A percentile compares a stretch with the other conserved stretches of the same genome.
Evolutionary conservation across 2,888 invertebrate species (phyloP).

Genomic region (Eutolmus rufibarbis): DNA sequence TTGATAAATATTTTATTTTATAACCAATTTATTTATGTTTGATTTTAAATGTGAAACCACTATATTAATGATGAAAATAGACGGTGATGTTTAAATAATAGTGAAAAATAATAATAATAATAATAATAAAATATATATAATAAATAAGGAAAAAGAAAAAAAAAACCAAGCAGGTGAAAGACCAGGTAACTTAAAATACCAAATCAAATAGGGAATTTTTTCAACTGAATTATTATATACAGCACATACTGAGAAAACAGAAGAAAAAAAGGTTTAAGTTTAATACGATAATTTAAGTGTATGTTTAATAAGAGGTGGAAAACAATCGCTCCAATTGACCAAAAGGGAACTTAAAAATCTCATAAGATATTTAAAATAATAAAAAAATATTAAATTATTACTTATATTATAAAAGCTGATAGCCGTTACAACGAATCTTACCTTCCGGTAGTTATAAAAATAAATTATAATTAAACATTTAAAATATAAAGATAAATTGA

Average conservation of each 20-base stretch:
- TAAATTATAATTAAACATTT: neutral
- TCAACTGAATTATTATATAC: neutral
- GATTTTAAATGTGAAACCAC: neutral
- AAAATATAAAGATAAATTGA: neutral
- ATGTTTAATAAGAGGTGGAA: neutral
- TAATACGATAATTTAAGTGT: neutral
- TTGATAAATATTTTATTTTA: neutral
- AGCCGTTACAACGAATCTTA: neutral
- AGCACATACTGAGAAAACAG: no score
- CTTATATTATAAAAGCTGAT: no score
- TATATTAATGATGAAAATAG: neutral
- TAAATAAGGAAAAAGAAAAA: neutral
- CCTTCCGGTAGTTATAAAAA: neutral
- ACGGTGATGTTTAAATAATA: neutral
- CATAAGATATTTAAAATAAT: neutral
- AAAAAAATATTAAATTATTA: no score
- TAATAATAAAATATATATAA: neutral
- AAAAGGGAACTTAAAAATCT: neutral
- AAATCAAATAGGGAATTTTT: neutral
- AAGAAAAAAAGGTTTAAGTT: neutral
- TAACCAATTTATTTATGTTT: neutral
- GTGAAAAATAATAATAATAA: neutral
- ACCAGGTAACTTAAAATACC: neutral
- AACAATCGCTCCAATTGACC: neutral
- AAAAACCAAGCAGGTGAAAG: neutral